These are phyloP conservation scores for Paraescarpia echinospica DNA, from an alignment of 1,140 invertebrate genomes.

Conservation along the genomic window DNA sequence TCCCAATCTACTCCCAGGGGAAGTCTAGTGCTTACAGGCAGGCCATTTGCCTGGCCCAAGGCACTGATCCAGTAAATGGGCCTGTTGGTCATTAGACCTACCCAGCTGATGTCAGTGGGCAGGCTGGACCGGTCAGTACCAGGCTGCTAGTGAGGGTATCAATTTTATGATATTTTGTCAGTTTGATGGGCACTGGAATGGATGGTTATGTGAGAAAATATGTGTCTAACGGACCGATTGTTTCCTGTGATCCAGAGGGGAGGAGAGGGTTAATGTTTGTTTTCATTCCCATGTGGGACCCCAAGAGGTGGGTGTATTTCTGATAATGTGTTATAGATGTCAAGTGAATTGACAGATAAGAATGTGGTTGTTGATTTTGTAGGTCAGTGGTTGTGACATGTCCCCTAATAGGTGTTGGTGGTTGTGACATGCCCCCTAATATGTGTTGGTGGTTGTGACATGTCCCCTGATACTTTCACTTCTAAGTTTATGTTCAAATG, in stretches of 20 bases:
- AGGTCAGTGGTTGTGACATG: not conserved
- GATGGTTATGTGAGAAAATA: not conserved
- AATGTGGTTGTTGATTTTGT: not conserved
- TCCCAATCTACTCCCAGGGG: not conserved
- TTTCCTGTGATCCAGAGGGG: not conserved
- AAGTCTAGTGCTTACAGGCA: not conserved
- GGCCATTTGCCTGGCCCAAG: not conserved
- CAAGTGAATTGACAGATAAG: not conserved
- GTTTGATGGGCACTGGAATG: not conserved
- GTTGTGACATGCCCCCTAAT: too few relatives aligned
- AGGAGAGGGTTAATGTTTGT: not conserved
- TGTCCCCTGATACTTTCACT: too few relatives aligned
- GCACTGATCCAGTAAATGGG: not conserved
- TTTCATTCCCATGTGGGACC: not conserved
- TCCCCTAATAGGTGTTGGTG: not conserved
- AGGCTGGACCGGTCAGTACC: not conserved
- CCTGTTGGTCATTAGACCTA: not conserved
- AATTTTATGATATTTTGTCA: not conserved
- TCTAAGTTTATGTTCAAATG: too few relatives aligned
- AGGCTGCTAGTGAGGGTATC: not conserved
- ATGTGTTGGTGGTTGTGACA: too few relatives aligned
- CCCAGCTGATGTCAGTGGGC: not conserved
- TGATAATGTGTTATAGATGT: too few relatives aligned
- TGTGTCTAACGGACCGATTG: not conserved
- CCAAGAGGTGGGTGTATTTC: not conserved